A percentile compares a stretch with the other conserved stretches of the same genome.
Evolutionary conservation across 2,113 vertebrate species (phyloP).

Genomic region (Leptosomus discolor): DNA sequence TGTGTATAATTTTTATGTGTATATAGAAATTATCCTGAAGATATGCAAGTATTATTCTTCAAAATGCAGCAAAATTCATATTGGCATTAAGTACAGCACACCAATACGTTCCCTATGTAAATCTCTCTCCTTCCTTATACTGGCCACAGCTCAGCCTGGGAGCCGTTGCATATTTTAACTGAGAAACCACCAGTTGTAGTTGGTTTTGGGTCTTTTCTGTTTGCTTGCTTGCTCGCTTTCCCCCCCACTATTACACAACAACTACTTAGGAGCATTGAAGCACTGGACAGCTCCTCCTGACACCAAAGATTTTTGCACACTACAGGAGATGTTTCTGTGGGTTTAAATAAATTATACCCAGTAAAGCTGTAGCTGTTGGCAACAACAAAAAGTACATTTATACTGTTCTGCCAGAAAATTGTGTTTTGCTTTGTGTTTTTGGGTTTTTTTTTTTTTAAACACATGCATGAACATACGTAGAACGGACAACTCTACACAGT

Average conservation of each 20-base stretch:
- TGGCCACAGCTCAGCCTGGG: neutral
- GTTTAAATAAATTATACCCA: neutral
- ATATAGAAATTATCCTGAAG: neutral
- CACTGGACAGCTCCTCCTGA: slow-evolving; percentile 17
- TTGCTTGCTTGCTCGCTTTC: neutral
- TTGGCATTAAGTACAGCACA: neutral
- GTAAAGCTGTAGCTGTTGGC: neutral
- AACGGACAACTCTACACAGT: neutral
- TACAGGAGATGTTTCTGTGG: neutral
- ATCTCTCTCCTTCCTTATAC: neutral
- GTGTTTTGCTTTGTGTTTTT: too few relatives aligned
- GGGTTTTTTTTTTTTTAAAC: neutral
- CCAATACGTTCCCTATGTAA: fast-evolving
- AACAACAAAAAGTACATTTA: neutral
- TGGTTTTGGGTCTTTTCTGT: neutral
- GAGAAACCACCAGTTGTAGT: neutral
- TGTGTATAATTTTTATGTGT: neutral
- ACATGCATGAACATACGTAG: neutral
- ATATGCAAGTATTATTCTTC: neutral
- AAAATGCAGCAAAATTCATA: neutral
- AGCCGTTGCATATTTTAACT: neutral
- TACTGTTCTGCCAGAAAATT: neutral
- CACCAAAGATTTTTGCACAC: neutral
- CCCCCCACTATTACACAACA: neutral
- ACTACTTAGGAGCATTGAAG: neutral